Evolutionary conservation across 2,888 invertebrate genomes (phyloP).

Genomic region (Gibbula magus): DNA sequence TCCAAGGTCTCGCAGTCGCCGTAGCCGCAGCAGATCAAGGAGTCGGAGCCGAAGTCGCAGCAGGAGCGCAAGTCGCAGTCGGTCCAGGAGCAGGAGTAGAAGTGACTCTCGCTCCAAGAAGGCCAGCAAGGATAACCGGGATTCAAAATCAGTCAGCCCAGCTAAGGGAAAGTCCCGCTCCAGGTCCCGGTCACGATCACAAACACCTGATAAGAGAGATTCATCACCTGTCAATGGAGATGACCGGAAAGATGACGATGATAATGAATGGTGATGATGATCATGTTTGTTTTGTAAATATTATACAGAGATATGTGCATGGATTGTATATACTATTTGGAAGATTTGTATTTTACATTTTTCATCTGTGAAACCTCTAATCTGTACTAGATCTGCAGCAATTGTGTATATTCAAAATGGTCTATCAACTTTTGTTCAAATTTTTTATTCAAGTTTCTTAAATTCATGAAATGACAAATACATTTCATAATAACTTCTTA

Average conservation of each 20-base stretch:
- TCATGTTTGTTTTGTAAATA: background rate
- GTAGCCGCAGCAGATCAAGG: slow-evolving; percentile 77
- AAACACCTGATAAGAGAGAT: background rate
- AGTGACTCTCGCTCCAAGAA: slow-evolving; percentile 9
- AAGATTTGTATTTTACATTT: no score
- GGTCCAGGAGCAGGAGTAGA: slow-evolving; percentile 8
- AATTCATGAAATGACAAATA: no score
- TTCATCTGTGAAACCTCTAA: no score
- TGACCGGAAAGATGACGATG: background rate
- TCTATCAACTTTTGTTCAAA: no score
- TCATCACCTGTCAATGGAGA: background rate
- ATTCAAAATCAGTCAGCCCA: slow-evolving; percentile 41
- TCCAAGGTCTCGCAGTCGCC: slow-evolving; percentile 26
- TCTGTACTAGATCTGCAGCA: no score
- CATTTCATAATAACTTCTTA: no score
- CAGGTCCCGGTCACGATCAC: slow-evolving; percentile 44
- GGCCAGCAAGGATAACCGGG: background rate
- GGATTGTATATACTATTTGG: no score
- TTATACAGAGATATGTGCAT: no score
- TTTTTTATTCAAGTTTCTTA: no score
- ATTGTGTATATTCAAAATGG: no score
- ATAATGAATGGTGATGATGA: no score
- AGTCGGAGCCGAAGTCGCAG: slow-evolving; percentile 42
- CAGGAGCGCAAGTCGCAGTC: slow-evolving; percentile 31
- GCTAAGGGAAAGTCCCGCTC: slow-evolving; percentile 37